Evolutionary conservation across 2,797 vertebrate genomes (phyloP), one percentile per base, ranked within the genome.

Genomic region (Pangasius djambal): DNA sequence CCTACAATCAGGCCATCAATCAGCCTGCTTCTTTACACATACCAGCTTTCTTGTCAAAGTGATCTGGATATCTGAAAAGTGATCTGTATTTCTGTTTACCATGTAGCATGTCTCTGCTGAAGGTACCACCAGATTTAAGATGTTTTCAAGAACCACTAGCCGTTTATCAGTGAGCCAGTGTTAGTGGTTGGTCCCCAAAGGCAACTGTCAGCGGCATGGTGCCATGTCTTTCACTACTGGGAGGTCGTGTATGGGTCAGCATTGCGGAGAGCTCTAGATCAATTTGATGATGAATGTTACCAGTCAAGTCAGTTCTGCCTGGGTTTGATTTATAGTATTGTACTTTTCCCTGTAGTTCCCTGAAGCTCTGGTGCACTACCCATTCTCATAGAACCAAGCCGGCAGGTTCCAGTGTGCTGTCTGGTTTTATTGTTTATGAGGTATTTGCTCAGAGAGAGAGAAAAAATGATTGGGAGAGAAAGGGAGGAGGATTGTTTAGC

Each of bases 341-440:
- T 82, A 28, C 31, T 15, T 69, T 59, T 65, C 67, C 67, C 70
- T 52, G 44, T 44, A 69, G 72, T 63, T 77, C 59, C 69, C 85
- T 63, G 77, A 65, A 55, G 55, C 57, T 75, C 12, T 31, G 70
- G 83, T 72, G 20, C 77, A 70, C 72, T 65, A 81, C 86, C 48
- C 55, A 63, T 63, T 61, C 22, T 79, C 40, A 48, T 9, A 85
- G 70, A 78, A 82, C 55, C 81, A 74, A 22, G 74, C 50, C 2
- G n/a, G 40, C 57, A 59, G 70, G n/a, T 40, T 55, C 50, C 63
- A 37, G 28, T 86, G 34, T 37, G 37, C 90, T 37, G 61, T 70
- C 61, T 40, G 90, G 83, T 74, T 92, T 87, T 91, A 48, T 50
- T 84, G 88, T 88, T 93, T 89, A 88, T 83, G 85, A 90, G 57